Evolutionary conservation across 1,140 invertebrate species (phyloP).

Genomic region (Saccostrea cuccullata): DNA sequence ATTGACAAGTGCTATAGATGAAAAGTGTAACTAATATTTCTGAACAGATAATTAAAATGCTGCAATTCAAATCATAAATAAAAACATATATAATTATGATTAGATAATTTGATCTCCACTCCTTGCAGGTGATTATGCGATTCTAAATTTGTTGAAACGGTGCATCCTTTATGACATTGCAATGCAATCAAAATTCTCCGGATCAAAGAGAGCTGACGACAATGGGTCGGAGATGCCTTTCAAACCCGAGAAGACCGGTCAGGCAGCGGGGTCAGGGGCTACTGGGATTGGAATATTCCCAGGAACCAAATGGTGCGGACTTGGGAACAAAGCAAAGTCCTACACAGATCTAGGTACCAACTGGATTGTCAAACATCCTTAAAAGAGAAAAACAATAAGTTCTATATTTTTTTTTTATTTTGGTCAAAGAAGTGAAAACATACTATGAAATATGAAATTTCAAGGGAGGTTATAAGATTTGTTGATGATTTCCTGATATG

Average conservation of each 20-base stretch:
- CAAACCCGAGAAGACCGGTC: slow-evolving; percentile 50
- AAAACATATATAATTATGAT: not conserved
- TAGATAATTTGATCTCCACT: not conserved
- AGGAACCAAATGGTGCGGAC: slow-evolving; percentile 56
- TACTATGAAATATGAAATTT: too few relatives aligned
- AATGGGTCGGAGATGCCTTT: slow-evolving; percentile 29
- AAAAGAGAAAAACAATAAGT: not conserved
- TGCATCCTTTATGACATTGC: slow-evolving; percentile 3
- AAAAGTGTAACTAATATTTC: too few relatives aligned
- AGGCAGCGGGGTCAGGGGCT: slow-evolving; percentile 37
- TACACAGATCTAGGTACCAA: slow-evolving; percentile 47
- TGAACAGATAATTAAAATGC: not conserved
- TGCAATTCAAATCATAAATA: too few relatives aligned
- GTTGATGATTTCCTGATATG: too few relatives aligned
- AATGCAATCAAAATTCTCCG: not conserved
- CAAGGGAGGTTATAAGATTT: too few relatives aligned
- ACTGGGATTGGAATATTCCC: slow-evolving; percentile 48
- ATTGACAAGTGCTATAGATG: too few relatives aligned
- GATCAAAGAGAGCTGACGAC: not conserved
- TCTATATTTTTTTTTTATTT: too few relatives aligned
- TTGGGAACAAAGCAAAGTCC: slow-evolving; percentile 36
- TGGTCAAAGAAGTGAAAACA: too few relatives aligned
- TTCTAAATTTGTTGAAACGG: slow-evolving; percentile 2
- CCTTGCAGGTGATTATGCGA: not conserved
- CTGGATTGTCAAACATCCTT: not conserved